A percentile compares a stretch with the other conserved stretches of the same genome.
Evolutionary conservation across 2,113 vertebrate genomes (phyloP).

Genomic region (Istiophorus platypterus): DNA sequence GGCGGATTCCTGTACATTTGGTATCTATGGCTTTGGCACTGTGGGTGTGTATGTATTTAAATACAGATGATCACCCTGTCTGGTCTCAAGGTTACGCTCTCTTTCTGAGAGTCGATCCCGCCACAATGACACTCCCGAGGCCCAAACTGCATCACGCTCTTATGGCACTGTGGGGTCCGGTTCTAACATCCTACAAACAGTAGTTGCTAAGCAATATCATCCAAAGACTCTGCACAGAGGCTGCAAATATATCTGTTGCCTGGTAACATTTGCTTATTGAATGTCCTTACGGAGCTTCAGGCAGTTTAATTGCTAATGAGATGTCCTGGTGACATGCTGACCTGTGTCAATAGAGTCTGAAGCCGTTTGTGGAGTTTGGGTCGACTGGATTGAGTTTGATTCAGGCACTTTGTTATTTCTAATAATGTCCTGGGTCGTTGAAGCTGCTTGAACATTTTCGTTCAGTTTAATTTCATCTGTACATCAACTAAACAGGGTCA

Average conservation of each 20-base stretch:
- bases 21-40: background rate
- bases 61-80: slow-evolving; percentile 38
- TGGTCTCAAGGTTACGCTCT: slow-evolving; percentile 37
- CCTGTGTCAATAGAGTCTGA: slow-evolving; percentile 14
- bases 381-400: background rate
- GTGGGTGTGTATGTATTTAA: slow-evolving; percentile 36
- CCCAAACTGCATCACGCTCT: background rate
- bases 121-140: slow-evolving; percentile 8
- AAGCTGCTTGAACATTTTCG: background rate
- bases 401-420: background rate
- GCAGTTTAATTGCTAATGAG: slow-evolving; percentile 3
- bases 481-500: background rate
- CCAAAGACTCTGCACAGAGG: background rate
- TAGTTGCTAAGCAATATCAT: slow-evolving; percentile 29
- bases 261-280: slow-evolving; percentile 27
- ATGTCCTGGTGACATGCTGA: background rate
- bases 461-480: background rate
- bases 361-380: slow-evolving; percentile 2
- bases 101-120: slow-evolving; percentile 15
- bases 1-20: background rate
- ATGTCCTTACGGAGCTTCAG: background rate
- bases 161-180: background rate
- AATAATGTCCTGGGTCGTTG: background rate
- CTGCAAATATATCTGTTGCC: slow-evolving; percentile 32
- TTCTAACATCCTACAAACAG: slow-evolving; percentile 33